Base-by-base conservation (phyloP, 2,797 vertebrate genomes). In the Steatocranus sp. region DNA sequence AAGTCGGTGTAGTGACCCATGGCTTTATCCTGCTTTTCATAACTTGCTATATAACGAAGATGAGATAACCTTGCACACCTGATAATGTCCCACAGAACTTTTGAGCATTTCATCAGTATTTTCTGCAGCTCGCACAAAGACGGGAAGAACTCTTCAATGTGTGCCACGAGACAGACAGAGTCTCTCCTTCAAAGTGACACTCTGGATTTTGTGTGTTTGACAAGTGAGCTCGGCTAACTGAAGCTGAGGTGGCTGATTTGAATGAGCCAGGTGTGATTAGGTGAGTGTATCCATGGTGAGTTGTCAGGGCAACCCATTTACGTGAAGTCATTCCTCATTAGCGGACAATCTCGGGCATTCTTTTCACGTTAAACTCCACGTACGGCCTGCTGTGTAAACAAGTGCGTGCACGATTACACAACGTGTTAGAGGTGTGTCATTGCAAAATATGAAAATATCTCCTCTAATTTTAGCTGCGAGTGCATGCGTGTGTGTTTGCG, bases 271-370 rank as follows among this genome's bases (percentile, higher is more conserved):
- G 86, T 84, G 83, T 23, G 78, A 86, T 87, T 75, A 79, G 75
- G 75, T 15, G 48, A 49, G 79, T 20, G 91, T 91, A 86, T 81
- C 91, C 86, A 90, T 82, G 91, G 85, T 12, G 85, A 81, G 85
- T 83, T 83, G 87, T 87, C 89, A 87, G 58, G 80, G 86, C 58
- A 58, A 94, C 89, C 66, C 63, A 86, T 88, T 82, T 77, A 84
- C 82, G 68, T 83, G 86, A 83, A 86, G 78, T 84, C 70, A 11
- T 76, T 17, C 82, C 85, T 87, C 63, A 10, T 82, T 75, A 86
- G 75, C 50, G 76, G 38, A 48, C 50, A 18, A 66, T 66, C 75
- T 66, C 4, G 8, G 46, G n/a, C 30, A 14, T 48, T 73, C 25
- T 73, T 73, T 73, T 32, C 43, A n/a, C 7, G 8, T 73, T 48